Conservation (phyloP, 2,113 vertebrate genomes). For the Tor tambroides region DNA sequence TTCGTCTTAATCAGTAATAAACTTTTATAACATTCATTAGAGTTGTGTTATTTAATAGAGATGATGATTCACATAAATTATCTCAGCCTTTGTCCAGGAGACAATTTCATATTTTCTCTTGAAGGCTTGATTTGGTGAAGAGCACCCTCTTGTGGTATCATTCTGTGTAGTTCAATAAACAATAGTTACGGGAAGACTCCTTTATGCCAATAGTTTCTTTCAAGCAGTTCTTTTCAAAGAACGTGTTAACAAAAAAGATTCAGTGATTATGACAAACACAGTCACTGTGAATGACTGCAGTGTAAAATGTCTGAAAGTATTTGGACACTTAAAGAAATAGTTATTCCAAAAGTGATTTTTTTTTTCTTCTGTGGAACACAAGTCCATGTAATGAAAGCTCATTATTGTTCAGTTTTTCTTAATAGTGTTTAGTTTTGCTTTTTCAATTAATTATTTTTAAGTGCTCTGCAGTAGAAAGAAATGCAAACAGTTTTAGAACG, state of each 20-base stretch:
- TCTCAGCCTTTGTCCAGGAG: not conserved
- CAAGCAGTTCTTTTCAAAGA: not conserved
- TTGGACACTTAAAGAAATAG: too few species aligned
- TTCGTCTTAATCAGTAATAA: constrained; percentile 27
- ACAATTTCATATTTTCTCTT: not conserved
- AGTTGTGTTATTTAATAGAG: not conserved
- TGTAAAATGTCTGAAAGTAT: too few species aligned
- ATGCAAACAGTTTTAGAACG: too few species aligned
- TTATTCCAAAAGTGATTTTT: too few species aligned
- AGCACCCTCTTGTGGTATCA: constrained; percentile 7
- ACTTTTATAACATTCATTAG: constrained; percentile 15
- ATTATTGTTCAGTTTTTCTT: too few species aligned
- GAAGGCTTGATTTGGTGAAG: constrained; percentile 8
- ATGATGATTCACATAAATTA: not conserved
- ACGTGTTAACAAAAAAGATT: not conserved
- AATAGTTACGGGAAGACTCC: not conserved
- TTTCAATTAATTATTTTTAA: too few species aligned
- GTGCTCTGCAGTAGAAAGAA: too few species aligned
- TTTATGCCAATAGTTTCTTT: not conserved
- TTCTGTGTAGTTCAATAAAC: constrained; percentile 2
- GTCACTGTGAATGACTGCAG: too few species aligned
- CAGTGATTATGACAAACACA: not conserved
- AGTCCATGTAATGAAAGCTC: too few species aligned
- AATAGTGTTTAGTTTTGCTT: too few species aligned
- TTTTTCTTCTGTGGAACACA: too few species aligned